Evolutionary conservation across 2,888 invertebrate species (phyloP).

Genomic region (Eubasilissa splendida): DNA sequence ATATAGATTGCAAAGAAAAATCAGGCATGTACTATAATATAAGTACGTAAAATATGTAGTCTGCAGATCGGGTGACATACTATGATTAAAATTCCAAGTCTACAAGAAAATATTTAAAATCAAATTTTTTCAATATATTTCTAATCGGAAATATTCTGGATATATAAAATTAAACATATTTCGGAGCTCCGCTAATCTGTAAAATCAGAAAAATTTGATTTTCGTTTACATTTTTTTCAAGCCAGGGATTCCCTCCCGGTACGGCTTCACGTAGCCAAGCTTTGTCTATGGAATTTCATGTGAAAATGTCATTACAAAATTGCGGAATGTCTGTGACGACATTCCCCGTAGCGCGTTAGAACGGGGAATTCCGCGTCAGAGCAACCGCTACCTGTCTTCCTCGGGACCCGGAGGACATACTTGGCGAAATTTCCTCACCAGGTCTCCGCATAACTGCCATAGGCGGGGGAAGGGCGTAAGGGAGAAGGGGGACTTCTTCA

Average conservation of each 20-base stretch:
- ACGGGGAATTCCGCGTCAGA: constrained; percentile 17
- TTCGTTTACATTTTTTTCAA: background rate
- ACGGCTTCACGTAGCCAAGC: constrained; percentile 6
- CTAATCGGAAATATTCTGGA: too few species aligned
- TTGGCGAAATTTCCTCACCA: constrained; percentile 11
- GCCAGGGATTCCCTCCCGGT: background rate
- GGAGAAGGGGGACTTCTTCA: background rate
- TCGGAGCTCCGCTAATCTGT: background rate
- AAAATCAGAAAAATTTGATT: background rate
- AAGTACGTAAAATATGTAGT: too few species aligned
- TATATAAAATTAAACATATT: too few species aligned
- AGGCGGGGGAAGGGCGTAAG: background rate
- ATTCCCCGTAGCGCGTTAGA: constrained; percentile 21
- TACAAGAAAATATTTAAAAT: too few species aligned
- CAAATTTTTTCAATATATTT: too few species aligned
- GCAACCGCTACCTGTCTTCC: background rate
- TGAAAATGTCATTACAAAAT: constrained; percentile 39
- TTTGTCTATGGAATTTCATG: constrained; percentile 31
- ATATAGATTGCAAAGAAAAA: too few species aligned
- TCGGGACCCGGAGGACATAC: background rate
- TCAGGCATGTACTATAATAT: too few species aligned
- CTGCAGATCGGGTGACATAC: too few species aligned
- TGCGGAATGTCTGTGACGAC: constrained; percentile 16
- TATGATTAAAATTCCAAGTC: too few species aligned
- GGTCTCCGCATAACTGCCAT: background rate